phyloP scores from a whole-genome alignment of 1,140 invertebrate species.

The Ooceraea biroi region DNA sequence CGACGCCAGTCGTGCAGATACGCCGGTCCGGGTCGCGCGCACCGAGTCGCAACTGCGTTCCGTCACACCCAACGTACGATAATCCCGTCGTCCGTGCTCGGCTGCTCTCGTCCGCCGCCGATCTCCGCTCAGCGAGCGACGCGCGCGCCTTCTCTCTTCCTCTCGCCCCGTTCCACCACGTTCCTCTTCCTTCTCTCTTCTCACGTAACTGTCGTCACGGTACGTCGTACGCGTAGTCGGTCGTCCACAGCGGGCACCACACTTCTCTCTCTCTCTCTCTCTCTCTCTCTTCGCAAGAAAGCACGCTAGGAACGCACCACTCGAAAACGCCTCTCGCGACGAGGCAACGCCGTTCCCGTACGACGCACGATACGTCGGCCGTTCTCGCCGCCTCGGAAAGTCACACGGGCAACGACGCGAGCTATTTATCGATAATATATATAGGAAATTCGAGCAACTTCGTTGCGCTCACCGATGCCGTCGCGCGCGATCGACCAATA shows the following conservation, averaged over 20 bases:
- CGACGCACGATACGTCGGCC: conserved; percentile 28
- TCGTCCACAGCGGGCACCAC: neutral
- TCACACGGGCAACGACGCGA: conserved; percentile 69
- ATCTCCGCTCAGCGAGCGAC: conserved; percentile 42
- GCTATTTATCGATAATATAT: conserved; percentile 78
- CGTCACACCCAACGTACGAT: conserved; percentile 78
- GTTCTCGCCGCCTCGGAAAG: conserved; percentile 40
- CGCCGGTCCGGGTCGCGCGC: conserved; percentile 50
- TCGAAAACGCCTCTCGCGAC: conserved; percentile 2
- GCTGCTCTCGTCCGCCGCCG: conserved; percentile 45
- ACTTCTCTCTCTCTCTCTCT: conserved; percentile 25
- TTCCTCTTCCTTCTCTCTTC: neutral
- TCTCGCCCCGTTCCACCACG: neutral
- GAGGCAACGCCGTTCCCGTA: conserved; percentile 19
- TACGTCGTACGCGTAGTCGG: conserved; percentile 18
- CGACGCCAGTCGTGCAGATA: conserved; percentile 16
- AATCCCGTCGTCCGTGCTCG: conserved; percentile 62
- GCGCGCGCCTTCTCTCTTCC: conserved; percentile 43
- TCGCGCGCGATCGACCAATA: conserved; percentile 78
- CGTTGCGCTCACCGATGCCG: conserved; percentile 62
- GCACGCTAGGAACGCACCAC: conserved; percentile 13
- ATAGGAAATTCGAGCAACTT: conserved; percentile 76
- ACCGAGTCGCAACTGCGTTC: conserved; percentile 60
- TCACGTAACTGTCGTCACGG: conserved; percentile 57
- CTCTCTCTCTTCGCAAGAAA: conserved; percentile 8